phyloP scores from a whole-genome alignment of 1,140 invertebrate species.

The Pinna nobilis region DNA sequence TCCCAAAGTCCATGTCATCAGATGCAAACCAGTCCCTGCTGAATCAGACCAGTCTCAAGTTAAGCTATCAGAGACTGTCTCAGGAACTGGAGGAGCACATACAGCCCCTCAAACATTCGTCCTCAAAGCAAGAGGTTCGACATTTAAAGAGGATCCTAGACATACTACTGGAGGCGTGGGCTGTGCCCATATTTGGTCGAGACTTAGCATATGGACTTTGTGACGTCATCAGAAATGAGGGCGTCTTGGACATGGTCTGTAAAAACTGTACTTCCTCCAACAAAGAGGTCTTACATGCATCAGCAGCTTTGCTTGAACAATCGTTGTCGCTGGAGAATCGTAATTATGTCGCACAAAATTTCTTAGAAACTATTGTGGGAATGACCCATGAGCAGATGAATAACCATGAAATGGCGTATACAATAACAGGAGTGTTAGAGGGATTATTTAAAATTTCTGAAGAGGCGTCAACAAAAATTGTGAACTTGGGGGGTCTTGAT shows the following conservation, averaged over 20 bases:
- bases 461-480: conserved; percentile 85
- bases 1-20: conserved; percentile 21
- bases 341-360: conserved; percentile 94
- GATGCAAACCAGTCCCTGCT: conserved; percentile 45
- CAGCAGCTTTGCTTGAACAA: conserved; percentile 87
- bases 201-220: conserved; percentile 81
- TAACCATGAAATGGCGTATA: conserved; percentile 87
- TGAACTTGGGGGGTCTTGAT: conserved; percentile 77
- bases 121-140: conserved; percentile 42
- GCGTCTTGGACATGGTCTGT: conserved; percentile 88
- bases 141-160: conserved; percentile 59
- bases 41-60: conserved; percentile 59
- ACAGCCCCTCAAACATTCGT: conserved; percentile 14
- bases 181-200: conserved; percentile 93
- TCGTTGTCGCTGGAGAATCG: conserved; percentile 91
- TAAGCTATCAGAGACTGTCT: conserved; percentile 65
- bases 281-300: conserved; percentile 64
- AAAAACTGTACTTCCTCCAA: conserved; percentile 60
- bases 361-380: conserved; percentile 86
- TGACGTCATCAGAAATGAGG: conserved; percentile 88
- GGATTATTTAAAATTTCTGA: conserved; percentile 97
- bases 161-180: conserved; percentile 85
- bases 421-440: conserved; percentile 96
- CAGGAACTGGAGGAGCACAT: conserved; percentile 64
- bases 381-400: conserved; percentile 86